phyloP scores from a whole-genome alignment of 2,113 vertebrate genomes.

The Theropithecus gelada region DNA sequence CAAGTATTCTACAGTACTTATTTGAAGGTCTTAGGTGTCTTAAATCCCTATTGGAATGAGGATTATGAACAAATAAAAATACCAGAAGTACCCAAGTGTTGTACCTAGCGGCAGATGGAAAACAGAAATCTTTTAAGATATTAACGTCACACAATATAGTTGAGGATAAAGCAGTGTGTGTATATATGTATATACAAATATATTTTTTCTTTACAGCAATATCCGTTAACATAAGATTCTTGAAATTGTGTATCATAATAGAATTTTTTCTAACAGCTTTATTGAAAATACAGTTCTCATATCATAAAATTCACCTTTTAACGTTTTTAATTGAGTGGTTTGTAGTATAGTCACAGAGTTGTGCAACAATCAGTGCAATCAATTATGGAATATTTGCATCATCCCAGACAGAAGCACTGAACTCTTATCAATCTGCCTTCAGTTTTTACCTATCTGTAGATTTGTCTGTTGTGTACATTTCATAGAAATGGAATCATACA shows the following conservation, averaged over 20 bases:
- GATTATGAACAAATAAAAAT: background rate
- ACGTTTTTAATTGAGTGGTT: background rate
- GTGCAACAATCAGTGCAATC: background rate
- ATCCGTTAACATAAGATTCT: background rate
- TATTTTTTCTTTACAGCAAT: too few relatives aligned
- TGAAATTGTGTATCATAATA: background rate
- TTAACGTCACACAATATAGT: background rate
- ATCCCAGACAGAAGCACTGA: background rate
- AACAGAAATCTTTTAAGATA: background rate
- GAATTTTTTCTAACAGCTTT: constrained; percentile 1
- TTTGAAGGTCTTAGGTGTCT: background rate
- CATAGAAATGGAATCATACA: background rate
- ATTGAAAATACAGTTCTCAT: background rate
- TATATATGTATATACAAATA: too few relatives aligned
- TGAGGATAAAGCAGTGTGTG: background rate
- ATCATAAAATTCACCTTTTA: background rate
- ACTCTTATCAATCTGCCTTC: background rate
- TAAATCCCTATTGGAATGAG: background rate
- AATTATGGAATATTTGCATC: constrained; percentile 8
- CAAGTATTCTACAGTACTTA: background rate
- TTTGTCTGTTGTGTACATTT: constrained; percentile 12
- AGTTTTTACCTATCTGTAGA: background rate
- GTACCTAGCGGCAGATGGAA: background rate
- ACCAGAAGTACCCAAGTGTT: background rate
- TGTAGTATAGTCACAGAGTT: constrained; percentile 23